Percentiles rank a stretch among this genome's conserved stretches.
Evolutionary conservation across 2,113 vertebrate species (phyloP).

Genomic region (Chionomys nivalis): DNA sequence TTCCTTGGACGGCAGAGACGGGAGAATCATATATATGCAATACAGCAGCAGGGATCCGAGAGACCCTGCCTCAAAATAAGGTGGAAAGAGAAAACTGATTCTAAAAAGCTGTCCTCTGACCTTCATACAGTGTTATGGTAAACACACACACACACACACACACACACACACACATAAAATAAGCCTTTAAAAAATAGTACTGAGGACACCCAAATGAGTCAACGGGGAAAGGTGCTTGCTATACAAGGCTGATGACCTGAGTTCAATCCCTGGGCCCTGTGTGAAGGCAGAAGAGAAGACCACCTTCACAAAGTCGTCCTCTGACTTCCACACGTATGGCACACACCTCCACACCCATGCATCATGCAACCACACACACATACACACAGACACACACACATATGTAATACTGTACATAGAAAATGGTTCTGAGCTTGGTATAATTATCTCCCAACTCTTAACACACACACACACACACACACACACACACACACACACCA

Average conservation of each 20-base stretch:
- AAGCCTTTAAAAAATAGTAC: background rate
- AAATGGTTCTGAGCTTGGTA: slow-evolving; percentile 39
- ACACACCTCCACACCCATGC: background rate
- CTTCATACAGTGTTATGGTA: background rate
- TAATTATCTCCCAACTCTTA: background rate
- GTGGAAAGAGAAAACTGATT: background rate
- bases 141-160: too few species aligned
- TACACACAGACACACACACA: too few species aligned
- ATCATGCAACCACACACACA: background rate
- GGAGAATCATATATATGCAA: background rate
- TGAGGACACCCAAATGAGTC: background rate
- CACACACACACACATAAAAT: background rate
- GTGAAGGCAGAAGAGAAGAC: background rate
- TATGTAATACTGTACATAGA: background rate
- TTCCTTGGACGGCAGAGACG: background rate
- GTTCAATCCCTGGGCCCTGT: background rate
- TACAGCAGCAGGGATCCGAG: background rate
- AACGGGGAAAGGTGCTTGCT: too few species aligned
- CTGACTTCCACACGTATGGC: too few species aligned
- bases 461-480: background rate
- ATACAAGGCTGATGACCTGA: background rate
- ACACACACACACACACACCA: background rate
- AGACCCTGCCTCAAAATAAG: background rate
- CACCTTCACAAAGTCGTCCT: background rate
- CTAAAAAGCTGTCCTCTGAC: background rate